Evolutionary conservation across 2,113 vertebrate species (phyloP).

Genomic region (Mastomys natalensis): DNA sequence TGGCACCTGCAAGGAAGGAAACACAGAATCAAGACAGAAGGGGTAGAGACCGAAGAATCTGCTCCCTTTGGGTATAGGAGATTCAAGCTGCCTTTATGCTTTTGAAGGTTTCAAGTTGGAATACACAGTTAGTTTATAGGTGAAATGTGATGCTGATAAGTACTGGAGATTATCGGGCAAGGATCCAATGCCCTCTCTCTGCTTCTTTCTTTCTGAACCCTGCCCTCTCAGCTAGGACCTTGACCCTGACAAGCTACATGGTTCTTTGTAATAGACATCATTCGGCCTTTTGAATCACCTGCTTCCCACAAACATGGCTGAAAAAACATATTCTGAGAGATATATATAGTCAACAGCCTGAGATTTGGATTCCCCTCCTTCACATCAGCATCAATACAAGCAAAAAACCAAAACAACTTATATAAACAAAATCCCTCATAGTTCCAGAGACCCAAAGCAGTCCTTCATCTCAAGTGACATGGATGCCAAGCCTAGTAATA

Average conservation of each 20-base stretch:
- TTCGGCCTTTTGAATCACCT: neutral
- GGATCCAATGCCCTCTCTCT: neutral
- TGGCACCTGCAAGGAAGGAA: neutral
- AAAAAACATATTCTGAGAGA: slow-evolving; percentile 58
- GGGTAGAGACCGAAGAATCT: neutral
- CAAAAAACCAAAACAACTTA: neutral
- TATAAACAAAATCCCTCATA: neutral
- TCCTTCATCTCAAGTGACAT: neutral
- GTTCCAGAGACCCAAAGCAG: slow-evolving; percentile 20
- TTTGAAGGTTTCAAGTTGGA: slow-evolving; percentile 55
- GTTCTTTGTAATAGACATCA: neutral
- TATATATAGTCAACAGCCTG: slow-evolving; percentile 5
- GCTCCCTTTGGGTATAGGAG: neutral
- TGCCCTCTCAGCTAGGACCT: slow-evolving; percentile 11
- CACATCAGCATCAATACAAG: neutral
- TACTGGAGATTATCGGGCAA: slow-evolving; percentile 38
- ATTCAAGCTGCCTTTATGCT: neutral
- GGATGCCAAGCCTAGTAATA: neutral
- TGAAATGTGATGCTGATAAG: neutral
- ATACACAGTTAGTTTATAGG: neutral
- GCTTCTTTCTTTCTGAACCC: slow-evolving; percentile 50
- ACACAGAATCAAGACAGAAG: neutral
- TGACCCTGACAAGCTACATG: neutral
- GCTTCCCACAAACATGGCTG: neutral
- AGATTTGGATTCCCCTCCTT: neutral